A percentile compares a stretch with the other conserved stretches of the same genome.
These are phyloP conservation scores for Mechanitis messenoides DNA, from an alignment of 2,888 invertebrate genomes.

Conservation along the genomic window DNA sequence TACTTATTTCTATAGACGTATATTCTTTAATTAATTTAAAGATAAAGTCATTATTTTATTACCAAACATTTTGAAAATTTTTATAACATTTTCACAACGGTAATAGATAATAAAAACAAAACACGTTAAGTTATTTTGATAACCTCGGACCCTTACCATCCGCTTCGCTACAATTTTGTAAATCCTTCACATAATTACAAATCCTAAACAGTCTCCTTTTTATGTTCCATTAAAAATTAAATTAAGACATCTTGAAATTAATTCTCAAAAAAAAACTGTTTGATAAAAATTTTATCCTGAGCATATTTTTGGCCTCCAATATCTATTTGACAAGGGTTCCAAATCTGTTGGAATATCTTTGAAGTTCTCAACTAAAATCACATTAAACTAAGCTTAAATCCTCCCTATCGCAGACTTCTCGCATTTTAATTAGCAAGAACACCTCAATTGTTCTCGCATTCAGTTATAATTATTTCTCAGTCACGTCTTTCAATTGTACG, in stretches of 20 bases:
- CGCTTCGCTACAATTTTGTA: constrained; percentile 3
- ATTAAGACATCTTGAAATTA: background rate
- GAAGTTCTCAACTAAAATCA: constrained; percentile 7
- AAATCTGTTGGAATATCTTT: constrained; percentile 4
- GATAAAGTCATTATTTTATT: background rate
- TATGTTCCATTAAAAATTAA: constrained; percentile 5
- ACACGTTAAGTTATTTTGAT: constrained; percentile 3
- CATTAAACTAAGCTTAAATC: constrained; percentile 8
- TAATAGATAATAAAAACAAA: constrained; percentile 5
- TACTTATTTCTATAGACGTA: too few relatives aligned
- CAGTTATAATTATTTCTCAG: constrained; percentile 27
- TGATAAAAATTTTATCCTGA: background rate
- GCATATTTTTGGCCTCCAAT: background rate
- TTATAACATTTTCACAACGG: background rate
- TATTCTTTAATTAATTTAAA: too few relatives aligned
- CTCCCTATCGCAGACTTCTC: constrained; percentile 9
- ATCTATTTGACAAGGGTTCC: constrained; percentile 1
- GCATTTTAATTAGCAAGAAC: constrained; percentile 17
- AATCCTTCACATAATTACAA: constrained; percentile 6
- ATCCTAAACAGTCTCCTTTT: background rate
- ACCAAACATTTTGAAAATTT: background rate
- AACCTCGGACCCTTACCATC: constrained; percentile 1
- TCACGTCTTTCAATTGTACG: constrained; percentile 24
- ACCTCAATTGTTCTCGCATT: constrained; percentile 8
- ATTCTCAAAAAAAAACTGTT: background rate